Conservation (phyloP, 2,113 vertebrate genomes). For the Rafetus swinhoei region DNA sequence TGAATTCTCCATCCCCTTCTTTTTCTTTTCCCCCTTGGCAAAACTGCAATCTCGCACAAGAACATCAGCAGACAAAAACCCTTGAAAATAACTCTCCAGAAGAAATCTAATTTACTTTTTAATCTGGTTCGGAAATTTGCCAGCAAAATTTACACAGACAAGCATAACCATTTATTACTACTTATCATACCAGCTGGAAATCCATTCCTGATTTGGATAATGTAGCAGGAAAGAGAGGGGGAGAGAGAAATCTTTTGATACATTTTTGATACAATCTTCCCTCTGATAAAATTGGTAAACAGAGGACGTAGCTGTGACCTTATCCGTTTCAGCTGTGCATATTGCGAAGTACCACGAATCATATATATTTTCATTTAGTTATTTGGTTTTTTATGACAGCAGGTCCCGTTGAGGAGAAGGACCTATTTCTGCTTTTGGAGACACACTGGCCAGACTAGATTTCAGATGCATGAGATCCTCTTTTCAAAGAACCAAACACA, state of each 20-base stretch:
- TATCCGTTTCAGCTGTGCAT: constrained; percentile 15
- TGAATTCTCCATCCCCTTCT: constrained; percentile 70
- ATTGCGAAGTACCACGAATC: neutral
- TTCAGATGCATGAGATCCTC: neutral
- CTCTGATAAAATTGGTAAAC: constrained; percentile 65
- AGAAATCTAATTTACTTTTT: constrained; percentile 85
- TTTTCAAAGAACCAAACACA: neutral
- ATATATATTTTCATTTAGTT: neutral
- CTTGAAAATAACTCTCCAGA: constrained; percentile 79
- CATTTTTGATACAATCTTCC: constrained; percentile 74
- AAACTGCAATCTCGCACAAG: constrained; percentile 72
- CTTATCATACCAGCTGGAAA: constrained; percentile 56
- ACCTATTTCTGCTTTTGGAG: neutral
- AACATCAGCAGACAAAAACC: constrained; percentile 77
- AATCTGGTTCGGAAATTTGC: constrained; percentile 83
- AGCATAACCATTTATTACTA: constrained; percentile 71
- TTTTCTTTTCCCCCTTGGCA: constrained; percentile 70
- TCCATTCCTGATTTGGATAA: constrained; percentile 33
- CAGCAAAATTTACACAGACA: constrained; percentile 71
- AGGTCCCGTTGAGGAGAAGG: neutral
- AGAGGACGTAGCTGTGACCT: constrained; percentile 71
- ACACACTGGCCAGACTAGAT: neutral
- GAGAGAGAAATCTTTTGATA: constrained; percentile 61
- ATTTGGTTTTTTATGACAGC: neutral
- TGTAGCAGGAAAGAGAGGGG: neutral